Base-by-base conservation (phyloP, 1,140 invertebrate species). In the Halyomorpha halys region DNA sequence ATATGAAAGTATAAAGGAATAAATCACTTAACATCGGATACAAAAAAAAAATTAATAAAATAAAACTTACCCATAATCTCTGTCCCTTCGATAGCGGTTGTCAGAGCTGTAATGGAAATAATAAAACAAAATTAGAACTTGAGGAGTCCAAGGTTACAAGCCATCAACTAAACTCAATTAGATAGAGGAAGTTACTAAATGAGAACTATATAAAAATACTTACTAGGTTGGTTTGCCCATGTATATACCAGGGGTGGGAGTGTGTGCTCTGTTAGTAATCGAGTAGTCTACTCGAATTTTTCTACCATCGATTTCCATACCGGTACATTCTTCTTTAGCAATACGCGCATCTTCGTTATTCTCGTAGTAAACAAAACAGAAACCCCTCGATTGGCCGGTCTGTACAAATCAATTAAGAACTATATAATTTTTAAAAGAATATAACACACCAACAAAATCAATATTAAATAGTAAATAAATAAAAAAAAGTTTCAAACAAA, bases 201-300 rank as follows among this genome's bases (percentile, higher is more conserved):
- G 3, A 47, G 45, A 15, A 47, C 3, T 16, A 47, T 3, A 47
- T 16, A 47, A 4, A 16, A 47, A 47, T 16, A 53, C 77, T 76
- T 73, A 82, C 81, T 78, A 77, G 16, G 91, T 93, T 0, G 91
- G 90, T 77, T 91, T 92, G 49, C 96, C 96, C 86, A 97, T 94
- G 71, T 99, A 99, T 68, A 98, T 90, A 59, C 96, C 96, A 44
- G 96, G 96, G 16, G 96, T 98, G 11, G 96, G 96, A 3, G 94
- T 97, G 74, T 98, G 96, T 21, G 94, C 90, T 65, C 94, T 80
- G 75, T 97, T 86, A n/a, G 96, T 98, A 56, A 98, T 96, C 0
- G 94, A 97, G 78, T 85, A 99, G 76, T 97, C 96, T 18, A 98
- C 94, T 68, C 96, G 79, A 68, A 99, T 97, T 72, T 86, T 82